phyloP scores from a whole-genome alignment of 1,140 invertebrate species.

The Drosophila arizonae region DNA sequence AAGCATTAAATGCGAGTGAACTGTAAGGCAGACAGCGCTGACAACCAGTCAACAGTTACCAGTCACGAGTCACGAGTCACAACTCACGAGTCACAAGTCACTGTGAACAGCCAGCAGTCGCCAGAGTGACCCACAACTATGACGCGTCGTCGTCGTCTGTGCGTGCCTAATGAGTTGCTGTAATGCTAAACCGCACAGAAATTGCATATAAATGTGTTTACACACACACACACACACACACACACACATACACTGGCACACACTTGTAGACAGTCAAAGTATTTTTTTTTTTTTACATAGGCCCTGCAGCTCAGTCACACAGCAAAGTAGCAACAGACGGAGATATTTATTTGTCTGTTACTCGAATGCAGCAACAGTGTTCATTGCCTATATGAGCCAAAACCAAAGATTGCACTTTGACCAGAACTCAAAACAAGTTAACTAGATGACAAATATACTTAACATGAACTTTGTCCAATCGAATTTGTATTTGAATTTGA shows the following conservation, averaged over 20 bases:
- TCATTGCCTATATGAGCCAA: not conserved
- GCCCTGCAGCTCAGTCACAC: conserved; percentile 11
- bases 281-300: conserved; percentile 22
- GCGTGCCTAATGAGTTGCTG: conserved; percentile 78
- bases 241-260: not conserved
- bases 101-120: conserved; percentile 17
- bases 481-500: too few species aligned
- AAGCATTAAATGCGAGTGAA: conserved; percentile 48
- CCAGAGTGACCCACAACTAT: conserved; percentile 70
- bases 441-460: too few species aligned
- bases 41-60: conserved; percentile 16
- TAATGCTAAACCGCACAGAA: conserved; percentile 68
- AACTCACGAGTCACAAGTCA: conserved; percentile 35
- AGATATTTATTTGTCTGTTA: conserved; percentile 28
- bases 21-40: conserved; percentile 43
- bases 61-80: conserved; percentile 28
- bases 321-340: conserved; percentile 26
- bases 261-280: conserved; percentile 45
- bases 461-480: too few species aligned
- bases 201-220: conserved; percentile 34
- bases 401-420: too few species aligned
- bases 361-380: conserved; percentile 24
- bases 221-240: not conserved
- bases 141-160: conserved; percentile 54
- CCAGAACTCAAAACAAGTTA: too few species aligned